phyloP scores from a whole-genome alignment of 2,888 invertebrate species.

The Dolichomitus sp. region DNA sequence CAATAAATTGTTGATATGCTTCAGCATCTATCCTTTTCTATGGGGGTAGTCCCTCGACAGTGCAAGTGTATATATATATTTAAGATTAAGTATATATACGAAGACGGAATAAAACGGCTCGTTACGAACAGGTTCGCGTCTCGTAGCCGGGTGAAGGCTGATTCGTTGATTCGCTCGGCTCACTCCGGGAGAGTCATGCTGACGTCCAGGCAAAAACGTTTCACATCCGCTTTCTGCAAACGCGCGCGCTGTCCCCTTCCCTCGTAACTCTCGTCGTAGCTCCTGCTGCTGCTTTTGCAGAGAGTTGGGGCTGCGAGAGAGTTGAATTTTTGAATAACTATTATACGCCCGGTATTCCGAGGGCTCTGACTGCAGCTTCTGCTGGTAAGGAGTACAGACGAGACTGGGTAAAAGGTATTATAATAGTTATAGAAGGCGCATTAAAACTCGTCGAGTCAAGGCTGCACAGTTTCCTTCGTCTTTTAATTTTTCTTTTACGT shows the following conservation, averaged over 20 bases:
- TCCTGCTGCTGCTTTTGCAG: slow-evolving; percentile 47
- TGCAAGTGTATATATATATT: slow-evolving; percentile 3
- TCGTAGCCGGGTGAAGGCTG: slow-evolving; percentile 64
- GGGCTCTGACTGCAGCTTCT: slow-evolving; percentile 37
- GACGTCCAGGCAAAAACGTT: slow-evolving; percentile 66
- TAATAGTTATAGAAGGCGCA: slow-evolving; percentile 34
- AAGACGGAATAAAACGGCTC: slow-evolving; percentile 67
- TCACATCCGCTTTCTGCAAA: slow-evolving; percentile 71
- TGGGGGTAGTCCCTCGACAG: background rate
- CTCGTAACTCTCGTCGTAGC: slow-evolving; percentile 37
- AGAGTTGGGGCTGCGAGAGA: slow-evolving; percentile 31
- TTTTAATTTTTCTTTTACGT: slow-evolving; percentile 9
- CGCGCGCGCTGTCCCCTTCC: slow-evolving; percentile 28
- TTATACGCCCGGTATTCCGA: slow-evolving; percentile 52
- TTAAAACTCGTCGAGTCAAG: slow-evolving; percentile 53
- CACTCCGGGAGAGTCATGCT: slow-evolving; percentile 67
- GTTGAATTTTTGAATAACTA: slow-evolving; percentile 64
- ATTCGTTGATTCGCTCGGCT: slow-evolving; percentile 58
- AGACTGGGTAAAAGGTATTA: slow-evolving; percentile 37
- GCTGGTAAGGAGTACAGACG: slow-evolving; percentile 18
- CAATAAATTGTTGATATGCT: too few species aligned
- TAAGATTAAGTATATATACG: slow-evolving; percentile 8
- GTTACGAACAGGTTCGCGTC: slow-evolving; percentile 70
- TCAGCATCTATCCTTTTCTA: too few species aligned
- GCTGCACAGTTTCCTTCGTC: slow-evolving; percentile 45